Evolutionary conservation across 2,888 invertebrate species (phyloP).

Genomic region (Tipula vernalis): DNA sequence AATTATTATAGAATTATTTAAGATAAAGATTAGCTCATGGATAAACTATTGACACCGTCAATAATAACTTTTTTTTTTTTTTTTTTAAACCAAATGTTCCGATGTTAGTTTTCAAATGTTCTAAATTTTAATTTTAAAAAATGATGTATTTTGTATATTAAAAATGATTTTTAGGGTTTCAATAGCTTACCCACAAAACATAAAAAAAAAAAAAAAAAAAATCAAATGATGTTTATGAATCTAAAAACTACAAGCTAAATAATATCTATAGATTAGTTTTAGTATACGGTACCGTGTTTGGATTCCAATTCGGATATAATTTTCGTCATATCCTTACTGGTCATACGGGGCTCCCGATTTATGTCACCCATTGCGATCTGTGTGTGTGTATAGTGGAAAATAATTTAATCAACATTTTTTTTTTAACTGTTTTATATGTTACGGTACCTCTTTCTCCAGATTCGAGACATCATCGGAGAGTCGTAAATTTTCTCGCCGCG

Average conservation of each 20-base stretch:
- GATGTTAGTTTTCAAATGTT: not conserved
- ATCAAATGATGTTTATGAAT: not conserved
- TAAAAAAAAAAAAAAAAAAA: not conserved
- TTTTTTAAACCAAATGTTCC: not conserved
- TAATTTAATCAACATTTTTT: not conserved
- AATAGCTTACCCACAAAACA: slow-evolving; percentile 41
- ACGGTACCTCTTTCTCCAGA: slow-evolving; percentile 63
- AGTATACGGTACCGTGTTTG: slow-evolving; percentile 58
- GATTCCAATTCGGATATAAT: slow-evolving; percentile 68
- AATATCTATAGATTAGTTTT: not conserved
- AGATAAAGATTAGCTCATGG: slow-evolving; percentile 41
- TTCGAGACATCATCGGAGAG: slow-evolving; percentile 65
- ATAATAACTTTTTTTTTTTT: not conserved
- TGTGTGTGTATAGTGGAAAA: slow-evolving; percentile 13
- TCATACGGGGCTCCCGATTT: slow-evolving; percentile 44
- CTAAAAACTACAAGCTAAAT: not conserved
- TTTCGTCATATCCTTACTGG: slow-evolving; percentile 57
- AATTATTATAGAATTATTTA: not conserved
- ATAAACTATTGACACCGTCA: slow-evolving; percentile 48
- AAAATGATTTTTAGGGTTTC: slow-evolving; percentile 33
- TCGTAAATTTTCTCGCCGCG: slow-evolving; percentile 65
- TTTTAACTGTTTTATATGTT: slow-evolving; percentile 13
- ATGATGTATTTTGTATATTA: not conserved
- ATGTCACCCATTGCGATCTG: slow-evolving; percentile 48
- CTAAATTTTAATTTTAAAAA: not conserved